Evolutionary conservation across 2,113 vertebrate species (phyloP), one percentile per base, ranked within the genome.

Genomic region (Xenus cinereus): DNA sequence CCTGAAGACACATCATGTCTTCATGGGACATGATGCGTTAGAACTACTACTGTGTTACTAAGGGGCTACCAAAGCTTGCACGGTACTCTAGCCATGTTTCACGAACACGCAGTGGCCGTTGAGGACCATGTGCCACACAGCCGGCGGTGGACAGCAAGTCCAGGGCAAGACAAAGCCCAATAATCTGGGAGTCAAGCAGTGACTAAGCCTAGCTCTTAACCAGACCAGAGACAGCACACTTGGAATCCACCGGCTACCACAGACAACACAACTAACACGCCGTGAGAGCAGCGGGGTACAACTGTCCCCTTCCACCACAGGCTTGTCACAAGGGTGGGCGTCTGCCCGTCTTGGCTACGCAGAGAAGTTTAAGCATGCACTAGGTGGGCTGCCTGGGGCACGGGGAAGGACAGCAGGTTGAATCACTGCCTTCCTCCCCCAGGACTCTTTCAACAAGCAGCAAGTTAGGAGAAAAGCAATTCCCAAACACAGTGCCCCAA

Each of bases 71-170:
- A 48, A 69, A 85, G 71, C 19, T 72, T 22, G 12, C 15, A 35
- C 3, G 7, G 39, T 67, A 22, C 56, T 41, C 62, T 39, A 37
- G 43, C 27, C 45, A 39, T 1, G 5, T 56, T 64, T 48, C 56
- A 30, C 0, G 12, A 69, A 45, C 24, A 50, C 0, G 1, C 50
- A 67, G 68, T 0, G 0, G 48, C 48, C 1, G 0, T 50, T 66
- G 45, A 72, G 39, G 69, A 51, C 37, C 0, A 0, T 0, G 1
- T 23, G 59, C 37, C 1, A 0, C 85, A 45, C 20, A 51, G 37
- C 10, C 30, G 20, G 32, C 12, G 46, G 12, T 1, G 2, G 6
- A 11, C 32, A 87, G 48, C 62, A 79, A 91, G 48, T 11, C 23
- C 71, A 37, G 26, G 23, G 27, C 62, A 86, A 75, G 35, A 51